Evolutionary conservation across 1,140 invertebrate species (phyloP), one percentile per base, ranked within the genome.

Genomic region (Vanessa atalanta): DNA sequence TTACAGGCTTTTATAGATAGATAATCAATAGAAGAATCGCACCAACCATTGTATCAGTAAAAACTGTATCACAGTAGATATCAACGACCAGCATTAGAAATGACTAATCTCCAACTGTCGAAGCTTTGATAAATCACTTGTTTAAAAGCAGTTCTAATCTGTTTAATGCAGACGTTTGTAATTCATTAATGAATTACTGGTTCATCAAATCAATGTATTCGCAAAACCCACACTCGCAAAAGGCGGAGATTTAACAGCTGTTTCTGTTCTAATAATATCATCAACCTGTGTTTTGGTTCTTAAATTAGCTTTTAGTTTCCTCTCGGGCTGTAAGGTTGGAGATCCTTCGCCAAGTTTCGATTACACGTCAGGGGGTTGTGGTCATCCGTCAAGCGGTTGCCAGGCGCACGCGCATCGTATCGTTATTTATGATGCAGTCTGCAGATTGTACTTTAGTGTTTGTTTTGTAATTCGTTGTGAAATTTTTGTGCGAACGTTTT

Each of bases 401-500:
- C 70, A 65, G 70, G 70, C 55, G 47, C 16, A 23, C 16, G 57
- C 68, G 53, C 43, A 23, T 60, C 51, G 37, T 65, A 23, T 60
- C 51, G 37, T 65, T 74, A 68, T 74, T 74, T 69, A 72, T 51
- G 65, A 72, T 72, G 71, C 71, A 72, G 53, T 61, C 53, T 61
- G 65, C 64, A 12, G 53, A 37, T 48, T 26, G 15, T 72, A 61
- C 43, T 51, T 37, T 64, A 23, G 61, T 55, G 61, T 65, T 65
- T 47, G 43, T 72, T 72, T 72, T 72, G 71, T 72, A 72, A 72
- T 47, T 60, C 16, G n/a, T 72, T 72, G 71, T 61, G 71, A 66
- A 66, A 69, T 74, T 73, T 68, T 68, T 64, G 66, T 65, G 13
- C 50, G 67, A 55, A 68, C 60, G 61, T 69, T 69, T 72, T 73